phyloP scores from a whole-genome alignment of 1,140 invertebrate genomes.

The Pinna nobilis region DNA sequence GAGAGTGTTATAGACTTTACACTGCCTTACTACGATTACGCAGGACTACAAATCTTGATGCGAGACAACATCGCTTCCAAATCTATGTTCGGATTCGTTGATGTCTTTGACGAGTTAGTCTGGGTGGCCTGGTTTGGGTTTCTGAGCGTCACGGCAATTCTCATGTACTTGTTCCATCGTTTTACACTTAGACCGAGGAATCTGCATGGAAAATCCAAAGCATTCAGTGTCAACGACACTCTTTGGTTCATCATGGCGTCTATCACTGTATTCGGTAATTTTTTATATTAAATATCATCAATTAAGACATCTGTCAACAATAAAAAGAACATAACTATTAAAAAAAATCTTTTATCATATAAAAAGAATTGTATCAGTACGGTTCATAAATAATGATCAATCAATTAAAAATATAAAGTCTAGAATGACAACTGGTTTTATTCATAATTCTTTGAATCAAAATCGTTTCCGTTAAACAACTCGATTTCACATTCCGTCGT shows the following conservation, averaged over 20 bases:
- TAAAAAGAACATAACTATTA: not conserved
- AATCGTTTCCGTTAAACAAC: not conserved
- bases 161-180: constrained; percentile 53
- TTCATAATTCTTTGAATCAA: not conserved
- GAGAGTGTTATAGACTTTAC: constrained; percentile 55
- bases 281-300: not conserved
- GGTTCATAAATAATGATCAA: no score
- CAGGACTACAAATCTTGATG: constrained; percentile 55
- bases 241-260: constrained; percentile 95
- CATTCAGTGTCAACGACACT: constrained; percentile 75
- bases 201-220: constrained; percentile 18
- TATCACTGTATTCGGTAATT: constrained; percentile 88
- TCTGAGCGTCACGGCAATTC: constrained; percentile 37
- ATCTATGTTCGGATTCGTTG: constrained; percentile 50
- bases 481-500: no score
- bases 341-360: not conserved
- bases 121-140: constrained; percentile 51
- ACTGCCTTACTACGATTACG: constrained; percentile 57
- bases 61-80: constrained; percentile 28
- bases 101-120: constrained; percentile 47
- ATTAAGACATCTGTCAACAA: not conserved
- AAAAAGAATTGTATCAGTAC: no score
- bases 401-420: no score
- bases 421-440: not conserved
- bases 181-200: constrained; percentile 36